phyloP scores from a whole-genome alignment of 2,113 vertebrate genomes.

The Leptobrachium leishanense region DNA sequence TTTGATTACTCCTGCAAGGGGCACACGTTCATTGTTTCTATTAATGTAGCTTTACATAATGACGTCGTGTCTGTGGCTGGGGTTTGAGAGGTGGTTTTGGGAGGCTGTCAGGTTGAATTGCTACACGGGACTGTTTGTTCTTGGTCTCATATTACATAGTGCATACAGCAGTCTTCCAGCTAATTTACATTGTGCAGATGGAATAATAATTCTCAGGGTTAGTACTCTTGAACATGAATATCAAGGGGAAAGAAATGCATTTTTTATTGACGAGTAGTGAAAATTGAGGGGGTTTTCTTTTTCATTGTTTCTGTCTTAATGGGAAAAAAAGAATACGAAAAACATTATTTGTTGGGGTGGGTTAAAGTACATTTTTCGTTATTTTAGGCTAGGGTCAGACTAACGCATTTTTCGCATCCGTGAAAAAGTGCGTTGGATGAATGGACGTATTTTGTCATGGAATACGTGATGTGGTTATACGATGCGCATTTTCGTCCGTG shows the following conservation, averaged over 20 bases:
- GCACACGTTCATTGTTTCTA: constrained; percentile 2
- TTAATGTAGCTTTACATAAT: constrained; percentile 13
- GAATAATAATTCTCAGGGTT: constrained; percentile 22
- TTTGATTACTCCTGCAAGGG: neutral
- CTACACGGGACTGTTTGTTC: constrained; percentile 38
- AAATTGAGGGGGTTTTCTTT: too few species aligned
- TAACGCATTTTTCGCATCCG: too few species aligned
- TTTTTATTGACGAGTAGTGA: neutral
- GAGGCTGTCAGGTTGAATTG: constrained; percentile 20
- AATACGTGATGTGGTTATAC: too few species aligned
- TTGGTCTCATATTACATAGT: constrained; percentile 13
- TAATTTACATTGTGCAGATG: constrained; percentile 32
- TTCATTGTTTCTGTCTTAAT: too few species aligned
- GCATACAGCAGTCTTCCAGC: constrained; percentile 18
- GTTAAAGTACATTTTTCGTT: too few species aligned
- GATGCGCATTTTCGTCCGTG: too few species aligned
- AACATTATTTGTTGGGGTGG: too few species aligned
- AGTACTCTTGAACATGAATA: constrained; percentile 3
- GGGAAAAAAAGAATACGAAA: too few species aligned
- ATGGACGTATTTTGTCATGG: too few species aligned
- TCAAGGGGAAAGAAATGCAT: neutral
- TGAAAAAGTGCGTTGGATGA: too few species aligned
- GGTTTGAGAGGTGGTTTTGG: constrained; percentile 3
- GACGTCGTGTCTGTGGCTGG: constrained; percentile 22
- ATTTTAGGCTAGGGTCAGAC: too few species aligned